Conservation (phyloP, 2,797 vertebrate genomes). For the Bufotes viridis region DNA sequence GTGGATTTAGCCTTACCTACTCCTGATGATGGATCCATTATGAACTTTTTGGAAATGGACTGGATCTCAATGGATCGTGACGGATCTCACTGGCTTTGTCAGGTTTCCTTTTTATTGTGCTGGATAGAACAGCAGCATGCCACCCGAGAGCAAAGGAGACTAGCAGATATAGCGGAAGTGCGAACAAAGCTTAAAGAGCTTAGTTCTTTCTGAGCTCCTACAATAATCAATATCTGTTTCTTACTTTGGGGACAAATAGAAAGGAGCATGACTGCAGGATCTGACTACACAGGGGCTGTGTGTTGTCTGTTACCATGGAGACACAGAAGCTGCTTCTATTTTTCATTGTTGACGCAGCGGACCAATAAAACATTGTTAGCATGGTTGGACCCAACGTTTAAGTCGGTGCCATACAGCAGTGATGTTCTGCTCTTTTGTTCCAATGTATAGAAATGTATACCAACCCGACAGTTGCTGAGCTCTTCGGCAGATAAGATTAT, state of each 20-base stretch:
- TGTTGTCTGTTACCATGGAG: neutral
- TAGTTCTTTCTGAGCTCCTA: too few species aligned
- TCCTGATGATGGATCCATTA: neutral
- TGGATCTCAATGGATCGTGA: too few species aligned
- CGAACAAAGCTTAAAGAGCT: too few species aligned
- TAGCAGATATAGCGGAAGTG: too few species aligned
- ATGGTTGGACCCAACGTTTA: too few species aligned
- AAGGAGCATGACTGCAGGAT: neutral
- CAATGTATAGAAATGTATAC: slow-evolving; percentile 65
- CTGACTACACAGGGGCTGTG: neutral
- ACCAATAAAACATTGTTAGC: neutral
- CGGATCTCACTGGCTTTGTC: too few species aligned
- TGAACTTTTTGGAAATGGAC: neutral
- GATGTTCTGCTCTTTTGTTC: slow-evolving; percentile 1
- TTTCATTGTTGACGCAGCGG: too few species aligned
- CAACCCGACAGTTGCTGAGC: slow-evolving; percentile 94
- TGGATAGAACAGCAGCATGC: too few species aligned
- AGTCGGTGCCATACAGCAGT: neutral
- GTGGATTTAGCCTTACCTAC: too few species aligned
- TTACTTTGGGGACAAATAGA: neutral
- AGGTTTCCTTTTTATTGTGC: too few species aligned
- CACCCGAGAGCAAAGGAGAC: too few species aligned
- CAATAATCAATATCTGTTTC: too few species aligned
- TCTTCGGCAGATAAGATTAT: slow-evolving; percentile 89
- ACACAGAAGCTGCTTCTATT: neutral